These are phyloP conservation scores for Tachina fera DNA, from an alignment of 2,888 invertebrate genomes.

Conservation along the genomic window DNA sequence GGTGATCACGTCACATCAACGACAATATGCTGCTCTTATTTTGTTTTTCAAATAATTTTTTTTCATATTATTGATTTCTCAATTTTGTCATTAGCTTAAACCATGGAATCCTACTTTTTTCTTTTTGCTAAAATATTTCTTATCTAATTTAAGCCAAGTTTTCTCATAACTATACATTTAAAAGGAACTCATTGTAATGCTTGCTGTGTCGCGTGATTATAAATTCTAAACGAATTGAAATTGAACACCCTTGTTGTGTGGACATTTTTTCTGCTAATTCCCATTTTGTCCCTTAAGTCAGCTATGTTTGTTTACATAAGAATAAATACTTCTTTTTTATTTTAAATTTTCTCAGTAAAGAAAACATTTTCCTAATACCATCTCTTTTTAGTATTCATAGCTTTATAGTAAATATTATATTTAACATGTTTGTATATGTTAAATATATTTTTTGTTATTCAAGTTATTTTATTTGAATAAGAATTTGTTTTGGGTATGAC, in stretches of 20 bases:
- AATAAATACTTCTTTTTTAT: neutral
- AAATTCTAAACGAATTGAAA: constrained; percentile 69
- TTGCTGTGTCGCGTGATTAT: constrained; percentile 61
- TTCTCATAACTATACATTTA: neutral
- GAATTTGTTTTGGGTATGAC: constrained; percentile 19
- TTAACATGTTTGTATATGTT: constrained; percentile 71
- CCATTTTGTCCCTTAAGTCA: constrained; percentile 54
- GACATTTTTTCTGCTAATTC: constrained; percentile 7
- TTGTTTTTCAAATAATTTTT: too few species aligned
- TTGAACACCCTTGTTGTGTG: constrained; percentile 44
- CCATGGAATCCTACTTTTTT: constrained; percentile 19
- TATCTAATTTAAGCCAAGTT: constrained; percentile 51
- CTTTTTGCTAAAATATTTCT: neutral
- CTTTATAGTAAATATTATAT: constrained; percentile 77
- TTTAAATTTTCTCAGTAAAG: neutral
- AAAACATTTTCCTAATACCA: constrained; percentile 28
- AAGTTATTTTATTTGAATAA: constrained; percentile 13
- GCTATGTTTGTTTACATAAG: constrained; percentile 40
- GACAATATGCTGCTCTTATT: too few species aligned
- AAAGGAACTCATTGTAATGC: constrained; percentile 60
- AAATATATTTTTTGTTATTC: constrained; percentile 19
- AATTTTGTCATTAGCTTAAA: constrained; percentile 55
- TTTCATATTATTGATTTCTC: too few species aligned
- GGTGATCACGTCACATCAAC: too few species aligned
- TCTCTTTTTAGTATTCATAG: constrained; percentile 79